Evolutionary conservation across 2,888 invertebrate species (phyloP).

Genomic region (Melanargia galathea): DNA sequence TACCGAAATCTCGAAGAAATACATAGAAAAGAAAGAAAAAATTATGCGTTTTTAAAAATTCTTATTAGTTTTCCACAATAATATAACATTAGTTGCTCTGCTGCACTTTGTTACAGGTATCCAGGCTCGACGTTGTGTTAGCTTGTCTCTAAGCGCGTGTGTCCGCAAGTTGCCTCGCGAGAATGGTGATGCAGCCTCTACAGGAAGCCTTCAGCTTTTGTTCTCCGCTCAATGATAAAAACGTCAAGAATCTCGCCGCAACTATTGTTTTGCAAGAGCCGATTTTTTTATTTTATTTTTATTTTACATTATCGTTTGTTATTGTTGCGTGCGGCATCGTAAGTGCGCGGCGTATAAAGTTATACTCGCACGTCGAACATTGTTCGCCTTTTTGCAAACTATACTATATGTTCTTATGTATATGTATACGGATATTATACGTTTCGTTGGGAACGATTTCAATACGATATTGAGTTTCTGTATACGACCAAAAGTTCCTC

Average conservation of each 20-base stretch:
- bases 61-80: no score
- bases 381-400: conserved; percentile 26
- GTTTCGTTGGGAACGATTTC: conserved; percentile 4
- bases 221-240: conserved; percentile 79
- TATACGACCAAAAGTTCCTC: no score
- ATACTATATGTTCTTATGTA: background rate
- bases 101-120: no score
- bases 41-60: no score
- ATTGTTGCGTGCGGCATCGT: conserved; percentile 58
- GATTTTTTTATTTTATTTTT: conserved; percentile 56
- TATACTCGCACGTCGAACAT: conserved; percentile 43
- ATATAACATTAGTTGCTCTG: no score
- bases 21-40: no score
- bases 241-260: conserved; percentile 74
- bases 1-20: no score
- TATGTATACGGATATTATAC: background rate
- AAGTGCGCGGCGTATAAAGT: conserved; percentile 46
- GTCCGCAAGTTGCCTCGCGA: conserved; percentile 55
- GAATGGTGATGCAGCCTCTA: conserved; percentile 79
- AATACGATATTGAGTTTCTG: background rate
- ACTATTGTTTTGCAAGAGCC: conserved; percentile 73
- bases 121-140: conserved; percentile 11
- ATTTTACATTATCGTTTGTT: conserved; percentile 57
- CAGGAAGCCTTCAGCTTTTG: conserved; percentile 80
- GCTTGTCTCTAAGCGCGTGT: conserved; percentile 40